Conservation (phyloP, 2,888 invertebrate genomes). For the Pyrrhia umbra region DNA sequence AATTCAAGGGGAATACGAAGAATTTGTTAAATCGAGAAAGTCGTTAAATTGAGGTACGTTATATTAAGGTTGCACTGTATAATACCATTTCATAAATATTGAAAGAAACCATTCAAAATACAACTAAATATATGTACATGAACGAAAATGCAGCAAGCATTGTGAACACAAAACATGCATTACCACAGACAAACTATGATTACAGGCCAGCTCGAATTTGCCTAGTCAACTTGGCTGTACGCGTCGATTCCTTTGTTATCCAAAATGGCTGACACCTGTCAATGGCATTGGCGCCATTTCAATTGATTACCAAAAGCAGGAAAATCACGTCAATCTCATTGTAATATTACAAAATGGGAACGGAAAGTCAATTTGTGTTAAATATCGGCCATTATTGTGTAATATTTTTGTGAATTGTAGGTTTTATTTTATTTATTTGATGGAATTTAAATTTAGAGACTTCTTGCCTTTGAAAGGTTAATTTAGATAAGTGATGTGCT, state of each 20-base stretch:
- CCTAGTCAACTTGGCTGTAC: conserved; percentile 42
- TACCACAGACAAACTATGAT: conserved; percentile 32
- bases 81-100: no score
- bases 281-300: conserved; percentile 59
- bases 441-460: conserved; percentile 8
- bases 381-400: conserved; percentile 38
- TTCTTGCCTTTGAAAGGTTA: neutral
- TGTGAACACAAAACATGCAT: conserved; percentile 1
- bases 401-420: conserved; percentile 13
- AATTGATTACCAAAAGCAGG: conserved; percentile 60
- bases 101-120: no score
- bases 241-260: conserved; percentile 59
- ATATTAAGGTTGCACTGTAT: no score
- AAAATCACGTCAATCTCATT: conserved; percentile 55
- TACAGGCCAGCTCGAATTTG: conserved; percentile 46
- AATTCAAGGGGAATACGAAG: no score
- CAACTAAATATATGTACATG: no score
- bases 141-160: neutral
- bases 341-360: conserved; percentile 54
- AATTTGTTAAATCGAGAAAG: no score
- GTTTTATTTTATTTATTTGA: conserved; percentile 1
- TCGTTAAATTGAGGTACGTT: no score
- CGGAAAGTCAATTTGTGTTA: conserved; percentile 43
- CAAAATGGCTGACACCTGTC: conserved; percentile 65
- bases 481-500: neutral